These are phyloP conservation scores for Aphaenogaster ashmeadi DNA, from an alignment of 1,140 invertebrate genomes.

Conservation along the genomic window DNA sequence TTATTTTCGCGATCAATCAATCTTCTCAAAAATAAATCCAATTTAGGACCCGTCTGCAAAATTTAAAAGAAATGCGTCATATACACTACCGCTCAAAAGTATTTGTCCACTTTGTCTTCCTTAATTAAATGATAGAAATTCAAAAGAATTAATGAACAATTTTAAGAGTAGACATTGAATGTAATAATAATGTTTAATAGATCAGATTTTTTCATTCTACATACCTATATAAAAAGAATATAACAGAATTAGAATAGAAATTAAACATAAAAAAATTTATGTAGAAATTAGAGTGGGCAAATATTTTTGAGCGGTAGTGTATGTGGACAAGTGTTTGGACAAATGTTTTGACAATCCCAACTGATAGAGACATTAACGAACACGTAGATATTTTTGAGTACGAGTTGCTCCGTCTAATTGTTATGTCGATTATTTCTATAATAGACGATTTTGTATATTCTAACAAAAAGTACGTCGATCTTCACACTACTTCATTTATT, in stretches of 20 bases:
- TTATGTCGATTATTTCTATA: constrained; percentile 1
- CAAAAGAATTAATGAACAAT: too few species aligned
- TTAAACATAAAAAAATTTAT: too few species aligned
- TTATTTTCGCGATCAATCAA: not conserved
- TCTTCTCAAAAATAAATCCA: not conserved
- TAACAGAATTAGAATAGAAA: too few species aligned
- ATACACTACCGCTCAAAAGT: too few species aligned
- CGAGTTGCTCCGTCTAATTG: not conserved
- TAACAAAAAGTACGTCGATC: not conserved
- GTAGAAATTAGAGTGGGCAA: too few species aligned
- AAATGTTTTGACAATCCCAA: not conserved
- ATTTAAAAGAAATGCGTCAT: not conserved
- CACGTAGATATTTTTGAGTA: not conserved
- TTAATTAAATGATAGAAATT: too few species aligned
- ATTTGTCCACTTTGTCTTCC: too few species aligned
- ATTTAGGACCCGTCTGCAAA: not conserved
- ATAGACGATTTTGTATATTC: not conserved
- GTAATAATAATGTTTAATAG: too few species aligned
- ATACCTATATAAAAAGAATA: too few species aligned
- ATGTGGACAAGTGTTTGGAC: not conserved
- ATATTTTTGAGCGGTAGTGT: not conserved
- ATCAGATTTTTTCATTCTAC: too few species aligned
- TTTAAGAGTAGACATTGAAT: too few species aligned
- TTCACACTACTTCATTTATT: not conserved
- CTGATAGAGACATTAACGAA: not conserved